Evolutionary conservation across 2,113 vertebrate genomes (phyloP), one percentile per base, ranked within the genome.

Genomic region (Pseudopodoces humilis): DNA sequence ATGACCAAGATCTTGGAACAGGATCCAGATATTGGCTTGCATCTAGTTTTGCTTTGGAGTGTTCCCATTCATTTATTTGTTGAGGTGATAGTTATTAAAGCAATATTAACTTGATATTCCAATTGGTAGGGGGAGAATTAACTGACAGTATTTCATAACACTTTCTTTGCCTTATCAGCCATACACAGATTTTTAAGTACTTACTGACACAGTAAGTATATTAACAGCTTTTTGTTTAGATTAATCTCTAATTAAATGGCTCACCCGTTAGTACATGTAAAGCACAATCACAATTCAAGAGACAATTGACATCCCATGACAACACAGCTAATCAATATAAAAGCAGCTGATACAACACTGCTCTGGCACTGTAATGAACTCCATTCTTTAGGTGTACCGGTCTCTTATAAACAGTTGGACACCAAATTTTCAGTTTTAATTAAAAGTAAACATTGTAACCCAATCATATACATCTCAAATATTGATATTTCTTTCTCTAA

Each of bases 351-450:
- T 35, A 79, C n/a, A 94, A 68, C 78, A 81, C 5, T 2, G 52
- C 30, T 56, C 64, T 95, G 67, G 18, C 52, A 43, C 15, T n/a
- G 19, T 59, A 91, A 69, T 82, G 56, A 65, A 70, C 18, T 31
- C 2, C 2, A 14, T 78, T 15, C 58, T 86, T 70, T 83, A 84
- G 37, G 30, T 71, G 22, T 88, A 37, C 13, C 47, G 39, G 67
- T 82, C 33, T 39, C 44, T 39, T 35, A 5, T 74, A 85, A 95
- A 86, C 27, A 68, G 33, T 30, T 88, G 75, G 33, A 74, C 7
- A 7, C 41, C 44, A 46, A 31, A 83, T 82, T 94, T 94, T 52
- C 18, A 83, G 24, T 72, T 85, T 41, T 95, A 82, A 92, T 96
- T 94, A 75, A 92, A 96, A 92, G 63, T 47, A 92, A 96, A 92